These are phyloP conservation scores for Drosophila fuyamai DNA, from an alignment of 1,140 invertebrate species.

Conservation along the genomic window DNA sequence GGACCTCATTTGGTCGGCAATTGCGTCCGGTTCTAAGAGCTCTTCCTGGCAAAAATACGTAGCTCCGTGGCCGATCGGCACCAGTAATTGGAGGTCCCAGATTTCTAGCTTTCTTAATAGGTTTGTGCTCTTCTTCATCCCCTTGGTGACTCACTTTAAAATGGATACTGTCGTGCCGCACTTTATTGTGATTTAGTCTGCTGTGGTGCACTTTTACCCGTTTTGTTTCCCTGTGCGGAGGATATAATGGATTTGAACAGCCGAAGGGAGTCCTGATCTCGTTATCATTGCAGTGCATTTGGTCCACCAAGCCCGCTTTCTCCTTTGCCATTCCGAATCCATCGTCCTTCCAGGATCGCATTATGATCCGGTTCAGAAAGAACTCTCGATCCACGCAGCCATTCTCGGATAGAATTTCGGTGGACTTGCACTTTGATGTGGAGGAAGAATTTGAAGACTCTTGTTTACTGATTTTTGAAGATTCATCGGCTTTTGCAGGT, in stretches of 20 bases:
- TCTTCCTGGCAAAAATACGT: constrained; percentile 42
- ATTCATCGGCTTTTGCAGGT: neutral
- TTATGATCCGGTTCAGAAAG: constrained; percentile 8
- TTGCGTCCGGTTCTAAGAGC: neutral
- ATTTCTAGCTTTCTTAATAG: neutral
- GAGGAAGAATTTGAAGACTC: too few relatives aligned
- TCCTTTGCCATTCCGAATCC: constrained; percentile 10
- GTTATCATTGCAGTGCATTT: neutral
- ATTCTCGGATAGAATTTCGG: constrained; percentile 17
- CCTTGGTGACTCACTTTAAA: neutral
- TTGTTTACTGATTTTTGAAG: neutral
- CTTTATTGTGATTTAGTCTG: neutral
- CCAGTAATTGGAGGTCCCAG: neutral
- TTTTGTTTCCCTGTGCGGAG: neutral
- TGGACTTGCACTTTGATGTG: constrained; percentile 5
- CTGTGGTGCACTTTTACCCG: constrained; percentile 3
- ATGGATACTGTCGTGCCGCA: neutral
- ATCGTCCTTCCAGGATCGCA: constrained; percentile 20
- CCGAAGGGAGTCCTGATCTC: constrained; percentile 29
- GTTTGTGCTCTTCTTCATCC: neutral
- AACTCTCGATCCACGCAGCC: constrained; percentile 34
- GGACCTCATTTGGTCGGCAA: constrained; percentile 54
- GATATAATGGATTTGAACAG: constrained; percentile 2
- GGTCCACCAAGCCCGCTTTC: neutral
- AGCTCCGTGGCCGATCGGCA: constrained; percentile 17